These are phyloP conservation scores for Lithophane socia DNA, from an alignment of 2,888 invertebrate genomes.

Conservation along the genomic window DNA sequence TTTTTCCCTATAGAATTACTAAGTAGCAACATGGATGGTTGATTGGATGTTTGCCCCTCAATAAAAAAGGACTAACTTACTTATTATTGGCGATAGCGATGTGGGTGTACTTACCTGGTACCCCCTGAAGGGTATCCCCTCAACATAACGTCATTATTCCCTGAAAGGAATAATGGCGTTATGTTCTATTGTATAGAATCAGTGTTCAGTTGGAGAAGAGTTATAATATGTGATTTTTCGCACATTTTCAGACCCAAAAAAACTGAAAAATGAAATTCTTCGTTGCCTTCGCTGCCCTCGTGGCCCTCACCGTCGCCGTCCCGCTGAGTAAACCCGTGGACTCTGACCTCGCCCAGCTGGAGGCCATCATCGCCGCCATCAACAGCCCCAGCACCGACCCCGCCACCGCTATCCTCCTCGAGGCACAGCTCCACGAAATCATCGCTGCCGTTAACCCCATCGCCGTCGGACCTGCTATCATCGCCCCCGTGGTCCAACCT, in stretches of 20 bases:
- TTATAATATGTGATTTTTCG: background rate
- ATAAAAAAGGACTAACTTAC: too few relatives aligned
- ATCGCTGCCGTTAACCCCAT: constrained; percentile 63
- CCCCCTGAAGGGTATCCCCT: background rate
- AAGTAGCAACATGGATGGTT: background rate
- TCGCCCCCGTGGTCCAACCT: constrained; percentile 46
- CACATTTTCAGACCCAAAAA: constrained; percentile 64
- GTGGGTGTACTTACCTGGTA: background rate
- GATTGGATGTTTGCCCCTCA: background rate
- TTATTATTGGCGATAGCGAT: background rate
- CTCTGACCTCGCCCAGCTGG: constrained; percentile 63
- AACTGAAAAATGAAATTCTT: constrained; percentile 78
- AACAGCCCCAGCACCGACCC: constrained; percentile 79
- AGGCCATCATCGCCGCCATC: constrained; percentile 77
- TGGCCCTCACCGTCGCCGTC: constrained; percentile 74
- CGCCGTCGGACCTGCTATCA: constrained; percentile 63
- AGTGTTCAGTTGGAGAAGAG: background rate
- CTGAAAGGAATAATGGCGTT: background rate
- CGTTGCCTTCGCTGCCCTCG: constrained; percentile 75
- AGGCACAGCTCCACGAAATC: constrained; percentile 71
- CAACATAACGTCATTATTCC: background rate
- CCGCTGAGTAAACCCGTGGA: constrained; percentile 66
- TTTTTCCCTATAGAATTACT: background rate
- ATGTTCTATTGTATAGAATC: background rate
- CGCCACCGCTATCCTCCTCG: constrained; percentile 74